A percentile compares a stretch with the other conserved stretches of the same genome.
Evolutionary conservation across 2,888 invertebrate species (phyloP).

Genomic region (Caenorhabditis sinica): DNA sequence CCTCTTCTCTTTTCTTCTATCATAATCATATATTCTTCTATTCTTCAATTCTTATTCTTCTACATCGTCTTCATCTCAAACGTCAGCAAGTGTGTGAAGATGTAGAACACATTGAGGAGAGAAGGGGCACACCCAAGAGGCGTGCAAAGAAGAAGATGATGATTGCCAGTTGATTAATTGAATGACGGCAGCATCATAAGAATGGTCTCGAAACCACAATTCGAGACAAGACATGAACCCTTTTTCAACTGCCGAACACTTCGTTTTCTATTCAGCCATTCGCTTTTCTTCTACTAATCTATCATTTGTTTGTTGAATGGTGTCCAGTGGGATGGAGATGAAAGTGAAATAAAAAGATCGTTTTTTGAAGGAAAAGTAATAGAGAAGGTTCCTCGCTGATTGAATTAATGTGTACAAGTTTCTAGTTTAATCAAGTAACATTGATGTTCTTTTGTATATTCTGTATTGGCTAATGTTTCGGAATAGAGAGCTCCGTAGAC

Average conservation of each 20-base stretch:
- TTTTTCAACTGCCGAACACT: neutral
- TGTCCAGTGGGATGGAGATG: conserved; percentile 10
- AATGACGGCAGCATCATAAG: conserved; percentile 33
- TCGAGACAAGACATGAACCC: conserved; percentile 14
- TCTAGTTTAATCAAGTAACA: conserved; percentile 6
- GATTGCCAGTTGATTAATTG: conserved; percentile 61
- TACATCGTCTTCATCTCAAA: conserved; percentile 12
- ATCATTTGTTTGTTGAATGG: conserved; percentile 11
- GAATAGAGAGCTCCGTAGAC: too few relatives aligned
- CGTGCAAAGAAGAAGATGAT: conserved; percentile 61
- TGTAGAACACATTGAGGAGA: conserved; percentile 58
- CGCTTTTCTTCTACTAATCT: conserved; percentile 9
- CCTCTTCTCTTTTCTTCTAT: neutral
- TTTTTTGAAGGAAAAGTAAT: neutral
- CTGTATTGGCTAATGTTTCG: neutral
- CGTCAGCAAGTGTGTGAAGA: conserved; percentile 33
- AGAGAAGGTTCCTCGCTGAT: neutral
- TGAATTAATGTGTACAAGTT: neutral
- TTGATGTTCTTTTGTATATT: neutral
- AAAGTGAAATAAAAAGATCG: conserved; percentile 9
- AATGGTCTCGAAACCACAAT: conserved; percentile 37
- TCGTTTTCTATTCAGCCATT: conserved; percentile 15
- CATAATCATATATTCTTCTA: conserved; percentile 23
- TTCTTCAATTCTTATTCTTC: conserved; percentile 27
- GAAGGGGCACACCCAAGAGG: conserved; percentile 57